Conservation (phyloP, 2,797 vertebrate genomes). For the Urocyon cinereoargenteus region DNA sequence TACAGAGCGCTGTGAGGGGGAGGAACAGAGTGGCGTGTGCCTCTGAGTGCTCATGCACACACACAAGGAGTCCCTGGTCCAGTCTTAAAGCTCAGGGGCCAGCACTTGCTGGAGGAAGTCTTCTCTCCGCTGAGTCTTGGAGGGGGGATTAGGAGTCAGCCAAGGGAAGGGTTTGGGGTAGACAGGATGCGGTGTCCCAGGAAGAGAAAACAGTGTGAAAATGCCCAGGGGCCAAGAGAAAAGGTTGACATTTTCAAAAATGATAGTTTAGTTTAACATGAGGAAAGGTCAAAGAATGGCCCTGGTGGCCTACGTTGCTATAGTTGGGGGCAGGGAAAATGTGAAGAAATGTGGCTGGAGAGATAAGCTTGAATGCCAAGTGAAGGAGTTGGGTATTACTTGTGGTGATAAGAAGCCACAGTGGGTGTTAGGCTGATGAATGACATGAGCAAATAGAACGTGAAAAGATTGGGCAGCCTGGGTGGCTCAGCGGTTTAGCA, state of each 20-base stretch:
- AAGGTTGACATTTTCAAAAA: neutral
- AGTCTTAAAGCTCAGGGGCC: rapidly evolving
- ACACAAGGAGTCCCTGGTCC: neutral
- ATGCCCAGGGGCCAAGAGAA: neutral
- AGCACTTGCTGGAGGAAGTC: neutral
- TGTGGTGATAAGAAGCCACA: neutral
- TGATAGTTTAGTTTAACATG: rapidly evolving
- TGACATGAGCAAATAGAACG: neutral
- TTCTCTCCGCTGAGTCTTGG: neutral
- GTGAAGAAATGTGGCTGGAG: rapidly evolving
- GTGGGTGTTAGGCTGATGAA: neutral
- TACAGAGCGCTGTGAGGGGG: neutral
- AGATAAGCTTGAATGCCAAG: rapidly evolving
- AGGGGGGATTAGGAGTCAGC: neutral
- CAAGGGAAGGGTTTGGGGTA: too few relatives aligned
- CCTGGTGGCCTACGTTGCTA: rapidly evolving
- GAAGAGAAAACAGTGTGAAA: neutral
- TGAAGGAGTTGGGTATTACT: rapidly evolving
- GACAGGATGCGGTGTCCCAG: neutral
- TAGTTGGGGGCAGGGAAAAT: rapidly evolving
- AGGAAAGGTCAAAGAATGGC: neutral
- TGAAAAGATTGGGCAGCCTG: neutral
- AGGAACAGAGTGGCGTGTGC: rapidly evolving
- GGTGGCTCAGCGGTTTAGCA: too few relatives aligned
- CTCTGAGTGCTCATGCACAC: too few relatives aligned